phyloP scores from a whole-genome alignment of 1,140 invertebrate species.

The Trialeurodes vaporariorum region DNA sequence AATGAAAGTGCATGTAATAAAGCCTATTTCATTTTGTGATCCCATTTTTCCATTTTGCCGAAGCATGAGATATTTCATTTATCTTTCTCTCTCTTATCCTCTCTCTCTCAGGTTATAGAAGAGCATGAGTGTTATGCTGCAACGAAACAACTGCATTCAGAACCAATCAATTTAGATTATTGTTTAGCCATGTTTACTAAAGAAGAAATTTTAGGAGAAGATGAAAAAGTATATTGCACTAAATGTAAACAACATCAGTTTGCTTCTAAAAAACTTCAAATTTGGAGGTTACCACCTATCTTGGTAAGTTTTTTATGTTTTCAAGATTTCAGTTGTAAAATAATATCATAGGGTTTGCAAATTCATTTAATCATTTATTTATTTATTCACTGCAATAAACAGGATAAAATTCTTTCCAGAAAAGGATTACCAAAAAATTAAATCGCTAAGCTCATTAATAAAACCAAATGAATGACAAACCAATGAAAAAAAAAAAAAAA shows the following conservation, averaged over 20 bases:
- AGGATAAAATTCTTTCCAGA: too few species aligned
- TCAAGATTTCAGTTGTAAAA: background rate
- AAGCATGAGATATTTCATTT: too few species aligned
- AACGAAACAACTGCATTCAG: constrained; percentile 39
- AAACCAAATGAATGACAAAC: too few species aligned
- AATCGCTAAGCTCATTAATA: too few species aligned
- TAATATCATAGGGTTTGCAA: background rate
- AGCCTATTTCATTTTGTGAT: too few species aligned
- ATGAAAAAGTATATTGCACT: constrained; percentile 73
- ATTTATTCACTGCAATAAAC: too few species aligned
- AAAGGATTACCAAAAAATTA: too few species aligned
- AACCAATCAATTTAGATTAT: constrained; percentile 65
- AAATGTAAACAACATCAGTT: constrained; percentile 68
- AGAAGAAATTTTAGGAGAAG: constrained; percentile 61
- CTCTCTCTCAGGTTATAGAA: background rate
- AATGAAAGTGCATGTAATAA: too few species aligned
- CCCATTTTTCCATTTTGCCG: too few species aligned
- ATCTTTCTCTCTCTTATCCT: too few species aligned
- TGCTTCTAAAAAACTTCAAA: constrained; percentile 77
- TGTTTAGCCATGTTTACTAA: constrained; percentile 76
- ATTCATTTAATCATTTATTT: too few species aligned
- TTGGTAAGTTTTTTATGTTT: constrained; percentile 46
- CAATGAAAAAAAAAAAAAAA: too few species aligned
- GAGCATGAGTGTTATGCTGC: constrained; percentile 6
- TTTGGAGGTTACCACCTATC: constrained; percentile 77